Base-by-base conservation (phyloP, 2,888 invertebrate genomes). In the Sisyra terminalis region DNA sequence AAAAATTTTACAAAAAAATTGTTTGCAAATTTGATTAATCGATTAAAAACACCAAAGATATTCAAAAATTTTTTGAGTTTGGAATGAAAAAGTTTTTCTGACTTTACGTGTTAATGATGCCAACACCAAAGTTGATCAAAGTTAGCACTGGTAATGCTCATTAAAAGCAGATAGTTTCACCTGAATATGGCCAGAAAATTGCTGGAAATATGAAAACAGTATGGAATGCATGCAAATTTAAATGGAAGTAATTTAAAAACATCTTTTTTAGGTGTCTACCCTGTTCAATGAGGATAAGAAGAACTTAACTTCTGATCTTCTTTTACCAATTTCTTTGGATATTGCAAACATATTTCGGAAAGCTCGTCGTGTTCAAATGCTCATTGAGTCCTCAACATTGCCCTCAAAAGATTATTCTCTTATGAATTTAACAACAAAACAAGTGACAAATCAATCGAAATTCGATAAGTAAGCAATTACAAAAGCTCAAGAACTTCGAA, bases 281-380 rank as follows among this genome's bases (percentile, higher is more conserved):
- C 67, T 73, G 65, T 71, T 74, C 53, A 16, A 14, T 14, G 69
- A 67, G 47, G 66, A 68, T 51, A 65, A 65, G 50, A 62, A 63
- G 46, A 73, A 73, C 53, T 61, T 67, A 2, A 65, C 65, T 11
- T 60, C 70, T 47, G 69, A 72, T 42, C 58, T 76, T 18, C 66
- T 74, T 63, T 57, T 78, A 43, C 78, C 79, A 8, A 71, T 75
- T 46, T 67, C 74, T 45, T 64, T 71, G 50, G 77, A 78, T 55
- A 70, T 76, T 56, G 76, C 77, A 0, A 74, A 75, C 54, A 63
- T 76, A 45, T 68, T 76, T 40, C 64, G 70, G 44, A 66, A 60
- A 38, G 67, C 71, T 0, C 43, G 43, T n/a, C 32, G 37, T n/a
- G 13, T 43, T 3, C 34, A 34, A 29, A 29, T 32, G 32, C 9